Evolutionary conservation across 2,113 vertebrate genomes (phyloP), one percentile per base, ranked within the genome.

Genomic region (Phrynocephalus versicolor): DNA sequence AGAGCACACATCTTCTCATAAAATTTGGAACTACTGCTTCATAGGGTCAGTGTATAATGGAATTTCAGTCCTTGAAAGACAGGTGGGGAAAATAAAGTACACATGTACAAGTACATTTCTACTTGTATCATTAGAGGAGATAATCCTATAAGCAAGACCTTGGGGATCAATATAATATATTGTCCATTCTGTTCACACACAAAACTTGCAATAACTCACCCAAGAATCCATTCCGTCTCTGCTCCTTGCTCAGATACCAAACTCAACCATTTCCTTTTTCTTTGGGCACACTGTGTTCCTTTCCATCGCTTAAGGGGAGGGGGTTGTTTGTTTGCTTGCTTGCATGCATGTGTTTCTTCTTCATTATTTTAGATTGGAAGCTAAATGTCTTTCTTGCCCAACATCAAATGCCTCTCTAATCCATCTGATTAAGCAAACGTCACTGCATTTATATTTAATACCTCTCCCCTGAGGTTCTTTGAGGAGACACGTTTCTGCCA

Each of bases 141-240:
- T 88, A 75, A 92, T 87, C 81, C 73, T 85, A 86, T 87, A 89
- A 93, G 89, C 30, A 90, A 89, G 89, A 72, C 87, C 91, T 88
- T n/a, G 21, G 7, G 37, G 30, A n/a, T 30, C 39, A 92, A 93
- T 85, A 89, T 83, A 91, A 90, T 92, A 83, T 91, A 89, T 87
- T 90, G 89, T 83, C 90, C 85, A 90, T 79, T 84, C 64, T 85
- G 84, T 90, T 45, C 82, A 86, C 84, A 91, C 70, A 84, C 82
- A 86, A 71, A 79, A 78, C 57, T 90, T 91, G 82, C 86, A 92
- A 84, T 82, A 84, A 88, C 79, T 83, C 87, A 75, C 90, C 90
- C 78, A 90, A 62, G 77, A 87, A 83, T 83, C 85, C 58, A 88
- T 92, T 87, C 65, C 89, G 83, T 89, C 91, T 92, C 87, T 65